Base-by-base conservation (phyloP, 1,140 invertebrate species). In the Bombus pyrosoma region DNA sequence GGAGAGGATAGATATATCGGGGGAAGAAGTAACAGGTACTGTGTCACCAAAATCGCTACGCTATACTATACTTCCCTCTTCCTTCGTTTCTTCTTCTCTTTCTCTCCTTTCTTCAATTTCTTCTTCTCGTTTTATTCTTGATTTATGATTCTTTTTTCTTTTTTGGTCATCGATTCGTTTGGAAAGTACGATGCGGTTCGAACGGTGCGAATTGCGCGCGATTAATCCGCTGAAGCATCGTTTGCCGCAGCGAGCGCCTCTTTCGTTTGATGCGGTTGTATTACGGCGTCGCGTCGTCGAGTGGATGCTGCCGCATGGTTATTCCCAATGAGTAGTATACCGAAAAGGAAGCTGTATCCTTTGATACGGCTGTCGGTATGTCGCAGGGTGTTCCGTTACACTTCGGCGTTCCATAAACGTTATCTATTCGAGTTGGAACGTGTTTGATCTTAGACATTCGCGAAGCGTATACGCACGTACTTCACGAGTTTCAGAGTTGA, bases 21-120 rank as follows among this genome's bases (percentile, higher is more conserved):
- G 39, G 64, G 41, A 66, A 78, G 83, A 64, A 87, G 86, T 87
- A 87, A 87, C 87, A 89, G 88, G 88, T 89, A 89, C 39, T 83
- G 83, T 86, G 75, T 72, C 4, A 62, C 64, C 22, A 62, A 78
- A 47, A 73, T 28, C 15, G 8, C 47, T 6, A 22, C 47, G 0
- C 47, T 53, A 22, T 53, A 22, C 47, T 53, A 53, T 22, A 22
- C 8, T 8, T 76, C 28, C 12, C 22, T 64, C 13, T 62, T 39
- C 9, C 3, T 18, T 34, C 53, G 8, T 34, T 78, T n/a, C 15
- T 64, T 18, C 34, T 73, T 34, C 9, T 73, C 15, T 37, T n/a
- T 32, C 34, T 34, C 25, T 10, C 47, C 15, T 59, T 12, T 10
- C 34, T 34, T 75, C 25, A 3, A 28, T 28, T 28, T 59, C 25